Evolutionary conservation across 2,113 vertebrate genomes (phyloP), one percentile per base, ranked within the genome.

Genomic region (Elephantulus edwardii): DNA sequence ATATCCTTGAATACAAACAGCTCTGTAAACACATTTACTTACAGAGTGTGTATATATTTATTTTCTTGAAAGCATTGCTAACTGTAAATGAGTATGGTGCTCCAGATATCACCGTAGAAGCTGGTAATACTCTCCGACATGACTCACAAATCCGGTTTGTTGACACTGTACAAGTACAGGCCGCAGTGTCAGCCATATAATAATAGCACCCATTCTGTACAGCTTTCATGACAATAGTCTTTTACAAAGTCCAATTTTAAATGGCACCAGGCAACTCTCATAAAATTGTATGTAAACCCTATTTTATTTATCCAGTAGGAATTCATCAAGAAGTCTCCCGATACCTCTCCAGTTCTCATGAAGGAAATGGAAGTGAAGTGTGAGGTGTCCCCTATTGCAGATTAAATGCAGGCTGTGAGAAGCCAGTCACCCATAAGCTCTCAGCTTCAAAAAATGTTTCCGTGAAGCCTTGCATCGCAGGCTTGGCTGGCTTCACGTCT

Each of bases 301-400:
- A 60, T 60, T 72, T 72, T 88, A 44, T 86, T 81, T 84, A 50
- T 33, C 50, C 91, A 19, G 12, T 70, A 62, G 12, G 84, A 58
- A 82, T 50, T 84, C 84, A 76, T 56, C 77, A 62, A 93, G 30
- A 13, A 81, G 22, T 85, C 81, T 83, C 70, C 58, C 90, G 46
- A 85, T 83, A 56, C 58, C 42, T 93, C 79, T 86, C 20, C 77
- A 87, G 88, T 94, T 89, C 78, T 95, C 50, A 82, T 94, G 40
- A 89, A 91, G 94, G 87, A 95, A 92, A 93, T 95, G 64, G 82
- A 94, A 78, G 86, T 89, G 91, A 93, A 94, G 38, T 66, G 56
- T 80, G 81, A 92, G 66, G 20, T 91, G 62, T 93, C 88, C 78
- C 58, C 77, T 58, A 87, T 6, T 87, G 86, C 91, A 94, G 84